phyloP scores from a whole-genome alignment of 2,113 vertebrate genomes.

The Delphinus delphis region DNA sequence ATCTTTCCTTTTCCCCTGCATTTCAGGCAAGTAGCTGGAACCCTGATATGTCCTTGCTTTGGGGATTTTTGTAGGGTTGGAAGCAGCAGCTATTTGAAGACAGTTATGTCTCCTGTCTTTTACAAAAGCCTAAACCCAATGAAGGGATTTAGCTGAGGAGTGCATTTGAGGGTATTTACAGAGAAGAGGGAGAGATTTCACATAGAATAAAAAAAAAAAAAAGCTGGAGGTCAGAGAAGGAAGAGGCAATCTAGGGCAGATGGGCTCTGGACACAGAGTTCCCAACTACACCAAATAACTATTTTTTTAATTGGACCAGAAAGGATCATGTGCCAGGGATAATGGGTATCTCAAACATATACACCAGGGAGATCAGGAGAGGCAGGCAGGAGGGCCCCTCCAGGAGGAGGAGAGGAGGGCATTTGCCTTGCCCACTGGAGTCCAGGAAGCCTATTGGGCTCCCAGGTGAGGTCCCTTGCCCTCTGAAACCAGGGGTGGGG shows the following conservation, averaged over 20 bases:
- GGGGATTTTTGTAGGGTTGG: background rate
- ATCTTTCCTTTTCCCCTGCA: background rate
- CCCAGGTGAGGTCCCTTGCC: no score
- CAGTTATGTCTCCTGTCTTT: background rate
- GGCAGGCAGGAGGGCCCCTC: no score
- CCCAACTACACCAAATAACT: background rate
- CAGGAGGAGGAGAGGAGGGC: no score
- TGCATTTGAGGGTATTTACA: background rate
- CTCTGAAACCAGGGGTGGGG: no score
- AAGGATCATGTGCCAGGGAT: background rate
- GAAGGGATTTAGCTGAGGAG: background rate
- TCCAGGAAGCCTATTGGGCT: no score
- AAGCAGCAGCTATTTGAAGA: background rate
- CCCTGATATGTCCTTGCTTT: background rate
- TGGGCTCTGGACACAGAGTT: background rate
- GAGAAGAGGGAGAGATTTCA: background rate
- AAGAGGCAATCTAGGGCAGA: background rate
- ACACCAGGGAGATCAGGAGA: no score
- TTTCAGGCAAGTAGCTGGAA: background rate
- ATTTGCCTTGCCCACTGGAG: no score
- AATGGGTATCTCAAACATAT: background rate
- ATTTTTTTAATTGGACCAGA: background rate
- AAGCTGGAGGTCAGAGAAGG: background rate
- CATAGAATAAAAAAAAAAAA: background rate
- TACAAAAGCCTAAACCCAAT: slow-evolving; percentile 2